Evolutionary conservation across 2,888 invertebrate species (phyloP), one percentile per base, ranked within the genome.

Genomic region (Blomia tropicalis): DNA sequence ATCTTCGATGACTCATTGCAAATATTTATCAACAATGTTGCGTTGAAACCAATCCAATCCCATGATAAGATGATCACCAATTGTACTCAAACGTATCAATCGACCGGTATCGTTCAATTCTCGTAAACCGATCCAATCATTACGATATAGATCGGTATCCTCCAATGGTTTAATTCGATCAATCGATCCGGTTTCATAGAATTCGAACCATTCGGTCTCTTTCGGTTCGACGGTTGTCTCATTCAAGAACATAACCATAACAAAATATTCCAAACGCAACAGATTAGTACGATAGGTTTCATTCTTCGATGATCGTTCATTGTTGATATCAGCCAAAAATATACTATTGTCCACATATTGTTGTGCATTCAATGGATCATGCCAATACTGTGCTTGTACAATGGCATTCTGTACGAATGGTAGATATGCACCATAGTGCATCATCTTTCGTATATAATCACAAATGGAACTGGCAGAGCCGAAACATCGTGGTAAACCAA

Each of bases 321-420:
- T 95, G 75, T 98, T 98, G 65, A 98, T 91, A 69, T 96, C 95
- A 0, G 92, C 83, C 4, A 98, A 76, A 72, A 96, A 98, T 27
- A 85, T 79, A 72, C 91, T 92, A 63, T 80, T 79, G 0, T 78
- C 70, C 65, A 75, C 79, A 75, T 98, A 99, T 7, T 78, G 77
- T 0, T 79, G 77, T 73, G 90, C 89, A 70, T 87, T 78, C 1
- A 89, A 74, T 0, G 98, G 95, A 76, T 98, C 93, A 73, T 99
- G 96, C 98, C 98, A 99, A 73, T 93, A 99, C 32, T 59, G 30
- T 43, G 59, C 59, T 44, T 59, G 59, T 22, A 59, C 59, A 22
- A 65, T 11, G 31, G 64, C 62, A 3, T 63, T 44, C 25, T 69
- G 69, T 27, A 69, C 51, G 54, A 59, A 68, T 19, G 54, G 54